These are phyloP conservation scores for Vanessa atalanta DNA, from an alignment of 1,140 invertebrate genomes.

Conservation along the genomic window DNA sequence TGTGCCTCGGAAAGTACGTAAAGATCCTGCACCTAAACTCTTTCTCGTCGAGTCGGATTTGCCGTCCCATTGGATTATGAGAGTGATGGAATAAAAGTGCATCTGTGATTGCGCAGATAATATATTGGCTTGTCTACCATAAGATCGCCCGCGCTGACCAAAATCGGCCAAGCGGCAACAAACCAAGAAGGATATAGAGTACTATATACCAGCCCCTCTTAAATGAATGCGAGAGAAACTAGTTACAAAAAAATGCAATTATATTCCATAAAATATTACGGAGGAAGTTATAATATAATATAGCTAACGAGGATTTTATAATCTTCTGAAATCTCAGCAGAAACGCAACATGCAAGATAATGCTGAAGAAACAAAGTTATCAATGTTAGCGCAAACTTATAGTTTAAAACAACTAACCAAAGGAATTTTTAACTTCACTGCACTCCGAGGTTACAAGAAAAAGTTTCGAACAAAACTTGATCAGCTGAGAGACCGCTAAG, in stretches of 20 bases:
- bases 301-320: neutral
- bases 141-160: no score
- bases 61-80: no score
- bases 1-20: no score
- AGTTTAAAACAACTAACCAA: conserved; percentile 20
- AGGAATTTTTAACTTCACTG: conserved; percentile 22
- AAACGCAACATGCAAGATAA: conserved; percentile 11
- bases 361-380: conserved; percentile 12
- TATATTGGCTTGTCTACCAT: no score
- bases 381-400: conserved; percentile 9
- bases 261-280: neutral
- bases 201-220: no score
- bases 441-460: conserved; percentile 14
- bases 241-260: neutral
- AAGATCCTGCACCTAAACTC: no score
- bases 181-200: no score
- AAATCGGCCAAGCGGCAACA: no score
- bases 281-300: neutral
- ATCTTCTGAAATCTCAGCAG: neutral
- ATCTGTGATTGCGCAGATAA: no score
- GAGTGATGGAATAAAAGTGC: no score
- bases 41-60: no score
- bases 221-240: no score
- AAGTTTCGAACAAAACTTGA: conserved; percentile 7
- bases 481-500: conserved; percentile 10